Evolutionary conservation across 2,888 invertebrate species (phyloP).

Genomic region (Luperina testacea): DNA sequence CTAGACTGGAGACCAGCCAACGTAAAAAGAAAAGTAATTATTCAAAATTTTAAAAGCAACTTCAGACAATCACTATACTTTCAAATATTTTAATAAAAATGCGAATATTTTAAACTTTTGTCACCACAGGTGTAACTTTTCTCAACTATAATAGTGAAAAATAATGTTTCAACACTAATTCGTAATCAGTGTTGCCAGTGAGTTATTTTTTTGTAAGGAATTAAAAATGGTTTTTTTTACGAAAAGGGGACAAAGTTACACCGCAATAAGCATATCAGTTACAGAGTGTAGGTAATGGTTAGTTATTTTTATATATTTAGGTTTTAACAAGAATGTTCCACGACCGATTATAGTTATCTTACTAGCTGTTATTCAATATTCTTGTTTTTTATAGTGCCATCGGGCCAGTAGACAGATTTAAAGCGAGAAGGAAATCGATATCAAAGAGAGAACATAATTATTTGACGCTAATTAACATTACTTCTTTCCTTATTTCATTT

Average conservation of each 20-base stretch:
- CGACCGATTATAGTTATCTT: slow-evolving; percentile 46
- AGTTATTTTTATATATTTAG: slow-evolving; percentile 75
- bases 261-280: slow-evolving; percentile 84
- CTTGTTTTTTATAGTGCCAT: not conserved
- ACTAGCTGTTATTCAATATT: not conserved
- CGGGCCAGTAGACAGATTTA: not conserved
- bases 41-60: slow-evolving; percentile 11
- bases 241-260: slow-evolving; percentile 70
- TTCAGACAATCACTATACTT: not conserved
- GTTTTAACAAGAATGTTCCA: slow-evolving; percentile 48
- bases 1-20: not conserved
- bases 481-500: slow-evolving; percentile 20
- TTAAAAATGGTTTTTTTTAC: slow-evolving; percentile 11
- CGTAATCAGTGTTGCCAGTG: slow-evolving; percentile 63
- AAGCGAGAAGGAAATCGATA: not conserved
- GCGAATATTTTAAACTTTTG: slow-evolving; percentile 5
- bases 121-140: slow-evolving; percentile 59
- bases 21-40: not conserved
- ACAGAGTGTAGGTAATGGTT: slow-evolving; percentile 76
- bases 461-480: not conserved
- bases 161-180: slow-evolving; percentile 70
- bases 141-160: slow-evolving; percentile 22
- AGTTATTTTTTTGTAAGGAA: slow-evolving; percentile 15
- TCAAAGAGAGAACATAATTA: not conserved
- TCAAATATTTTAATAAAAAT: slow-evolving; percentile 16